Evolutionary conservation across 2,797 vertebrate species (phyloP).

Genomic region (Coendou prehensilis): DNA sequence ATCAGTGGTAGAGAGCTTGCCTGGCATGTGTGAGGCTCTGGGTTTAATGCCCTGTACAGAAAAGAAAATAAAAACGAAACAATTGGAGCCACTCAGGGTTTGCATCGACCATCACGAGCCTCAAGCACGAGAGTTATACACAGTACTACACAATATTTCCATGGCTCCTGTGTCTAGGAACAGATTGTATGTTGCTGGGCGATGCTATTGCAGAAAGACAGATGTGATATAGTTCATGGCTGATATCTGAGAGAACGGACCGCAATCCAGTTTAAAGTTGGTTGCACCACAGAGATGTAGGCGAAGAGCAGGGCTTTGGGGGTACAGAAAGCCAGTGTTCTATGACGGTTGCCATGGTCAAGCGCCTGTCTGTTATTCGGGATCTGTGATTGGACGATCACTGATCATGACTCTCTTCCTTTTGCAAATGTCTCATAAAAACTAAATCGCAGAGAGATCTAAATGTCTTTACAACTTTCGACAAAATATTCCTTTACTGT

Average conservation of each 20-base stretch:
- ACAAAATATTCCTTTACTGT: not conserved
- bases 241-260: not conserved
- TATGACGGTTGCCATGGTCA: not conserved
- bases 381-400: not conserved
- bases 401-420: not conserved
- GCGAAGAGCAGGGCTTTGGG: not conserved
- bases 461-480: not conserved
- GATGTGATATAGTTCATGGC: not conserved
- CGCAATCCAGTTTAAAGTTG: not conserved
- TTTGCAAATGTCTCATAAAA: constrained; percentile 13
- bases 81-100: not conserved
- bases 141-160: not conserved
- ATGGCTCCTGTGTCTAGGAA: not conserved
- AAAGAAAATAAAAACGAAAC: not conserved
- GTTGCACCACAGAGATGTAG: not conserved
- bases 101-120: not conserved
- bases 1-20: not conserved
- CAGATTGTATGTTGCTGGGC: not conserved
- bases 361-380: not conserved
- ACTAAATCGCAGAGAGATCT: not conserved
- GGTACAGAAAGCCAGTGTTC: not conserved
- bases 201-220: not conserved
- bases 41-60: not conserved
- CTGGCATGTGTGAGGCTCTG: not conserved
- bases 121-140: not conserved